Percentiles rank a stretch among this genome's conserved stretches.
Conservation (phyloP, 1,140 invertebrate species). For the Drosophila bipectinata region DNA sequence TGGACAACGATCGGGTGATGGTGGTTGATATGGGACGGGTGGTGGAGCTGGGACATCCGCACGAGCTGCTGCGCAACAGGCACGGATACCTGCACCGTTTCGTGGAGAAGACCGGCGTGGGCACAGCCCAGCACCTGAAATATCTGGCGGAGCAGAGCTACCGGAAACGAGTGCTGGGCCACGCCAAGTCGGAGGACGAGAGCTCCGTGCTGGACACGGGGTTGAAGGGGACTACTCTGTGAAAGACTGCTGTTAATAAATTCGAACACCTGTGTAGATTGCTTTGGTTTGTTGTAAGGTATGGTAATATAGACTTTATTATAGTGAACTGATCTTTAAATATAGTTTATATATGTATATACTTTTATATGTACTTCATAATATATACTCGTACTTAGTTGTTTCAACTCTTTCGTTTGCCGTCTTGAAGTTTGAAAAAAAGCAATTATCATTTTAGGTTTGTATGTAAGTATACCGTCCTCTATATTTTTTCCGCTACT, state of each 20-base stretch:
- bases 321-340: conserved; percentile 82
- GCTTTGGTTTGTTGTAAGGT: conserved; percentile 58
- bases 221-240: conserved; percentile 61
- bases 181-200: conserved; percentile 10
- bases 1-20: conserved; percentile 90
- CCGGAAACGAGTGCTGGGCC: conserved; percentile 60
- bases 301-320: conserved; percentile 82
- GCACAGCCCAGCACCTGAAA: conserved; percentile 64
- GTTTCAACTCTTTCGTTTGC: conserved; percentile 44
- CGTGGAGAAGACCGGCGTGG: conserved; percentile 73
- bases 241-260: conserved; percentile 55
- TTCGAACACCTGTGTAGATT: conserved; percentile 5
- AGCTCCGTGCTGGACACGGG: conserved; percentile 21
- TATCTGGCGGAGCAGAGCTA: conserved; percentile 75
- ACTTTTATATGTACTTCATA: conserved; percentile 68
- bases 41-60: conserved; percentile 89
- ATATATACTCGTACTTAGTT: conserved; percentile 63
- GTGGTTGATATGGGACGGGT: conserved; percentile 89
- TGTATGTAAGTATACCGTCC: conserved; percentile 39
- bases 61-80: conserved; percentile 87
- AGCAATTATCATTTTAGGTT: conserved; percentile 54
- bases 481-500: conserved; percentile 54
- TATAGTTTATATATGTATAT: conserved; percentile 72
- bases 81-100: conserved; percentile 84
- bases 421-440: conserved; percentile 56